Evolutionary conservation across 2,888 invertebrate species (phyloP).

Genomic region (Corythucha ciliata): DNA sequence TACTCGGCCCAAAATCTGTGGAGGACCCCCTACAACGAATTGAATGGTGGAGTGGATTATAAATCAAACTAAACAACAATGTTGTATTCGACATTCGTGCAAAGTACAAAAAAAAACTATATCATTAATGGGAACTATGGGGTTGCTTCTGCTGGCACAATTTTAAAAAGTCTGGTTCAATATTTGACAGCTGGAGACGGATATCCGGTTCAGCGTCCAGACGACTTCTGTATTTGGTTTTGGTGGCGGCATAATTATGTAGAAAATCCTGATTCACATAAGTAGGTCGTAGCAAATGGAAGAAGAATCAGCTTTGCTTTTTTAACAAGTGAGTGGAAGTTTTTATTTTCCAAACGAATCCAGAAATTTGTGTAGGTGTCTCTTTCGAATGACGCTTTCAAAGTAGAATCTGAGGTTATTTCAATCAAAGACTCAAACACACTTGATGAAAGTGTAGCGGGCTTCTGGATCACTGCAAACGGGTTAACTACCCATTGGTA

Average conservation of each 20-base stretch:
- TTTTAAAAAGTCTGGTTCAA: not conserved
- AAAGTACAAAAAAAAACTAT: not conserved
- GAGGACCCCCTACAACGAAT: not conserved
- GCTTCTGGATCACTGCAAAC: not conserved
- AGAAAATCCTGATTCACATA: not conserved
- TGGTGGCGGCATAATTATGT: not conserved
- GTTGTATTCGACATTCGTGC: not conserved
- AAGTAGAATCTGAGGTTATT: not conserved
- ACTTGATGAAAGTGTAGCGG: not conserved
- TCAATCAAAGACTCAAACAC: not conserved
- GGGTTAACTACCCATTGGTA: not conserved
- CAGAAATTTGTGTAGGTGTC: not conserved
- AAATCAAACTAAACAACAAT: not conserved
- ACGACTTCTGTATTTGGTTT: not conserved
- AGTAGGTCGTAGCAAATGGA: not conserved
- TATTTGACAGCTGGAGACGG: not conserved
- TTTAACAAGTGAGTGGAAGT: not conserved
- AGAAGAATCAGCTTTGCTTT: not conserved
- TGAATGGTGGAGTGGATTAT: not conserved
- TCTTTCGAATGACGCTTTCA: not conserved
- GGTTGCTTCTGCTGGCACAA: not conserved
- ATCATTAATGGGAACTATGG: not conserved
- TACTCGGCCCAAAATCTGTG: not conserved
- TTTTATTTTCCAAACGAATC: not conserved
- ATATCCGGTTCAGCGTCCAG: not conserved